These are phyloP conservation scores for Latrodectus elegans DNA, from an alignment of 2,888 invertebrate species.

Conservation along the genomic window DNA sequence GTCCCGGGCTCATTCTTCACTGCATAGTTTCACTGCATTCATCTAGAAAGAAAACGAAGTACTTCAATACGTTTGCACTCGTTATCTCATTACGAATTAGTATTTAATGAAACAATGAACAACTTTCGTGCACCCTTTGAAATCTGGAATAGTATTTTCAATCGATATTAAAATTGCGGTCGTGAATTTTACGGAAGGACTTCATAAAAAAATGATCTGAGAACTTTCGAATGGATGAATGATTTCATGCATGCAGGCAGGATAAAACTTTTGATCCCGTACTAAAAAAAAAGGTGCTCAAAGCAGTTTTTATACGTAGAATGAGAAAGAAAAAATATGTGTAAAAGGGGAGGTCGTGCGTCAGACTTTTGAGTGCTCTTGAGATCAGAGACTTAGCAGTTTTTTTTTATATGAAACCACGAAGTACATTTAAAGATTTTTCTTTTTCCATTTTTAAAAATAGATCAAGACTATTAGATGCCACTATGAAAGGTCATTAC, in stretches of 20 bases:
- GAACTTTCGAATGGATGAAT: not conserved
- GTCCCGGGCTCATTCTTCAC: conserved; percentile 51
- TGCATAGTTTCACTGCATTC: conserved; percentile 16
- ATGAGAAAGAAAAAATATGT: not conserved
- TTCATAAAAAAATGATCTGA: too few species aligned
- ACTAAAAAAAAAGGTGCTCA: conserved; percentile 8
- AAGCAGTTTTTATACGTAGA: not conserved
- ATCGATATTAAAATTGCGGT: too few species aligned
- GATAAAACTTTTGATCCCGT: not conserved
- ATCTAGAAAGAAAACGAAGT: conserved; percentile 24
- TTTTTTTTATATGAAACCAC: conserved; percentile 20
- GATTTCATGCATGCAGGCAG: not conserved
- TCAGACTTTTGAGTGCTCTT: conserved; percentile 46
- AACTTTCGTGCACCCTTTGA: too few species aligned
- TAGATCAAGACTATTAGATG: not conserved
- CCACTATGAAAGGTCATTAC: too few species aligned
- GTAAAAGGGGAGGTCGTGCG: conserved; percentile 29
- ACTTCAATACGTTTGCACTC: too few species aligned
- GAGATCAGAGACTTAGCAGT: conserved; percentile 25
- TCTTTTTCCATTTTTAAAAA: not conserved
- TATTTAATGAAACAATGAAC: too few species aligned
- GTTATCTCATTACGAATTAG: too few species aligned
- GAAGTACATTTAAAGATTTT: conserved; percentile 2
- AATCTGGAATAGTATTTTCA: too few species aligned
- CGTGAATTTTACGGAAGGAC: too few species aligned